These are phyloP conservation scores for Scaeva pyrastri DNA, from an alignment of 2,888 invertebrate species.

Conservation along the genomic window DNA sequence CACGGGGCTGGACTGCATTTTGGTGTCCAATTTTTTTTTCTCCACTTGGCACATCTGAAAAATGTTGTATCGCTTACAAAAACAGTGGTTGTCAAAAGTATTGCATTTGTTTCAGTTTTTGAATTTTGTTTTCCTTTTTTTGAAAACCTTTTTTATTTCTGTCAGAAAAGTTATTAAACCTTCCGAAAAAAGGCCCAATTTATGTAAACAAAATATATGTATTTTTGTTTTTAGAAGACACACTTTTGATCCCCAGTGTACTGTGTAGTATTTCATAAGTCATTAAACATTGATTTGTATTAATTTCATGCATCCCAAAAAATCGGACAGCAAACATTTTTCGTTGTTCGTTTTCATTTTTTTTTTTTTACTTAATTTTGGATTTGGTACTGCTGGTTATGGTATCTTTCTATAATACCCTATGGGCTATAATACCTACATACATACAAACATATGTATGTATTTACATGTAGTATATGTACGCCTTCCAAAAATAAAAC, in stretches of 20 bases:
- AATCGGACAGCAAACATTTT: constrained; percentile 37
- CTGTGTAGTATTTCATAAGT: constrained; percentile 25
- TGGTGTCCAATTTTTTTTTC: constrained; percentile 50
- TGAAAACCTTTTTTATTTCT: too few relatives aligned
- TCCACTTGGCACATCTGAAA: constrained; percentile 5
- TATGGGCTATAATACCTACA: not conserved
- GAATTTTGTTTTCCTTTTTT: too few relatives aligned
- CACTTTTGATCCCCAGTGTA: not conserved
- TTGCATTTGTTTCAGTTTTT: too few relatives aligned
- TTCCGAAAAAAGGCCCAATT: too few relatives aligned
- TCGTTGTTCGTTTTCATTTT: constrained; percentile 3
- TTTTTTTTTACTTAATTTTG: constrained; percentile 45
- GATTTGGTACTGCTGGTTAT: constrained; percentile 16
- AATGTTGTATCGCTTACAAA: constrained; percentile 24
- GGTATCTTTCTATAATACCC: not conserved
- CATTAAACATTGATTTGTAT: constrained; percentile 46
- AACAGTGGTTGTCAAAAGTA: not conserved
- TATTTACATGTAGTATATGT: not conserved
- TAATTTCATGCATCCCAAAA: constrained; percentile 51
- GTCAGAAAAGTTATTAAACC: too few relatives aligned
- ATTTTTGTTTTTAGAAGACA: not conserved
- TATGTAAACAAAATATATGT: not conserved
- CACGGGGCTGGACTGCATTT: constrained; percentile 68
- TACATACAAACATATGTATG: not conserved
- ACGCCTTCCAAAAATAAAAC: constrained; percentile 46